phyloP scores from a whole-genome alignment of 2,888 invertebrate species.

The Amiota minor region DNA sequence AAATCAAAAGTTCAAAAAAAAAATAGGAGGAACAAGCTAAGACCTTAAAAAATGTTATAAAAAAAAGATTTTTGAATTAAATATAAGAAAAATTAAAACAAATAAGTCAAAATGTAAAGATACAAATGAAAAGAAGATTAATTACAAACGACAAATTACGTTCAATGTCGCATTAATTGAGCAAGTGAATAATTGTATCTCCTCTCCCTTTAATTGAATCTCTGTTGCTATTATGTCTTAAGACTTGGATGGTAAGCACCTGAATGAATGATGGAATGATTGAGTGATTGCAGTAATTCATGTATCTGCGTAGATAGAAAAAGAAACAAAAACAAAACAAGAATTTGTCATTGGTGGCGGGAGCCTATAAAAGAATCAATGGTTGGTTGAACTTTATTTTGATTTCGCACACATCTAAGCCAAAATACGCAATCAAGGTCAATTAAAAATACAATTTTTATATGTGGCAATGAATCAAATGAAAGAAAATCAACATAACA shows the following conservation, averaged over 20 bases:
- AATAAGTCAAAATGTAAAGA: slow-evolving; percentile 9
- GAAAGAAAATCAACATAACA: too few species aligned
- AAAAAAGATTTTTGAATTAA: background rate
- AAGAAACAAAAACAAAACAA: background rate
- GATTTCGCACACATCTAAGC: background rate
- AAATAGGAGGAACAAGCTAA: background rate
- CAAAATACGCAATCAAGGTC: slow-evolving; percentile 5
- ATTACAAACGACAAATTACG: slow-evolving; percentile 67
- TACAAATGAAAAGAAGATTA: slow-evolving; percentile 61
- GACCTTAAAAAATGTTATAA: background rate
- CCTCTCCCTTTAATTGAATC: too few species aligned
- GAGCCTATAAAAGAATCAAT: background rate
- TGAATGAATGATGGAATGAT: slow-evolving; percentile 53
- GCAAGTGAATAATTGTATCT: slow-evolving; percentile 38
- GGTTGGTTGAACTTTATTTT: too few species aligned
- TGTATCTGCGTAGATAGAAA: background rate
- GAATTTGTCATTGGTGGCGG: too few species aligned
- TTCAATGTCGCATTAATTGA: slow-evolving; percentile 68
- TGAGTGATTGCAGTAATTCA: slow-evolving; percentile 45
- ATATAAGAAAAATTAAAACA: background rate
- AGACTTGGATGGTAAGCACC: too few species aligned
- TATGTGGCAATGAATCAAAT: too few species aligned
- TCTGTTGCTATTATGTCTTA: background rate
- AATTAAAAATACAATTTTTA: background rate
- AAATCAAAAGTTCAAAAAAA: background rate